Evolutionary conservation across 2,113 vertebrate genomes (phyloP).

Genomic region (Odontesthes bonariensis): DNA sequence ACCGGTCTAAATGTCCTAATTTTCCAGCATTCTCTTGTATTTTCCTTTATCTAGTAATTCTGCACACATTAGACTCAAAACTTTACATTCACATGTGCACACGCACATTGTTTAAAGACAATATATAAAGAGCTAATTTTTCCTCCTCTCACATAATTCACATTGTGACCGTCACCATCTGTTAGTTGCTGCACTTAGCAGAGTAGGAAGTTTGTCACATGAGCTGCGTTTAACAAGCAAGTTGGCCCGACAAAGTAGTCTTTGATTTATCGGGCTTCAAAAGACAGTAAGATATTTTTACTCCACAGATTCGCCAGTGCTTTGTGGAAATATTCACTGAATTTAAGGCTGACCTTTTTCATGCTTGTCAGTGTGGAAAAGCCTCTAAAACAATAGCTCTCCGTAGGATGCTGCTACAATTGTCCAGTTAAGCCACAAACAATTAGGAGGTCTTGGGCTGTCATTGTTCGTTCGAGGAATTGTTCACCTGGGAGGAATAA

Average conservation of each 20-base stretch:
- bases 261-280: slow-evolving; percentile 7
- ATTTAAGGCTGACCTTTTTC: neutral
- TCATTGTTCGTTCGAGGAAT: neutral
- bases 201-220: neutral
- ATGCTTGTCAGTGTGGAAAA: neutral
- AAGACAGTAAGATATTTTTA: neutral
- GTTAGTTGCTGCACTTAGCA: neutral
- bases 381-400: neutral
- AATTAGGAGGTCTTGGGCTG: neutral
- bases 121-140: neutral
- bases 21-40: neutral
- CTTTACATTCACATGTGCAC: neutral
- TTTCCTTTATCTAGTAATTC: neutral
- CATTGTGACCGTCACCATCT: too few relatives aligned
- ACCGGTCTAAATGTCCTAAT: too few relatives aligned
- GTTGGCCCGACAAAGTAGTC: neutral
- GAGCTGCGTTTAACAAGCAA: neutral
- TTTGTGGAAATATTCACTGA: neutral
- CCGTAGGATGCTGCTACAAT: neutral
- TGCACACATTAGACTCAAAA: neutral
- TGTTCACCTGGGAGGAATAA: neutral
- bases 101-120: slow-evolving; percentile 1
- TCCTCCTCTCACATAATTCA: neutral
- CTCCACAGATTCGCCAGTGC: neutral
- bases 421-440: neutral